These are phyloP conservation scores for Echeneis naucrates DNA, from an alignment of 2,797 vertebrate species.

Conservation along the genomic window DNA sequence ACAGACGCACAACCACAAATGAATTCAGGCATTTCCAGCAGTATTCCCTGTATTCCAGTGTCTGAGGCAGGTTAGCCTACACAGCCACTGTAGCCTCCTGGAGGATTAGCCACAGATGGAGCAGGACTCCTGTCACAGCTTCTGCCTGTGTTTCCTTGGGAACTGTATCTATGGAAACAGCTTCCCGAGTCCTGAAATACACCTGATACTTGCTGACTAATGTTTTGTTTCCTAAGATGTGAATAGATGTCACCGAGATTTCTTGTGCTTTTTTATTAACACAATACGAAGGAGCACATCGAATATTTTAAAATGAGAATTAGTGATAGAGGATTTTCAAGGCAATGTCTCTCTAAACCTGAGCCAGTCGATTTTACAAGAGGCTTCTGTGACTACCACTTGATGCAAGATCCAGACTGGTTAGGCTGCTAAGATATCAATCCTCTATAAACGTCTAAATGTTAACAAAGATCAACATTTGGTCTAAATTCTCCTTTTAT, in stretches of 20 bases:
- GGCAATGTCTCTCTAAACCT: background rate
- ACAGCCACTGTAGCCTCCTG: conserved; percentile 44
- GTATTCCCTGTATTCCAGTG: background rate
- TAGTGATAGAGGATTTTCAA: background rate
- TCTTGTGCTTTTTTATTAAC: conserved; percentile 19
- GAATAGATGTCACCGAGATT: conserved; percentile 33
- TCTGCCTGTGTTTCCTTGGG: conserved; percentile 77
- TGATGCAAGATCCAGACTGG: background rate
- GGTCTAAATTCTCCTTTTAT: too few relatives aligned
- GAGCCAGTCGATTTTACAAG: background rate
- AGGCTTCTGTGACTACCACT: background rate
- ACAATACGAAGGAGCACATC: background rate
- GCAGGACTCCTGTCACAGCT: conserved; percentile 79
- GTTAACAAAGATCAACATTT: too few relatives aligned
- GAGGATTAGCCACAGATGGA: conserved; percentile 81
- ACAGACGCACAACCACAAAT: background rate
- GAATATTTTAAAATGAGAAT: background rate
- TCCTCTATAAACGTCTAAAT: background rate
- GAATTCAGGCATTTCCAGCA: background rate
- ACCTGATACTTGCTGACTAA: conserved; percentile 64
- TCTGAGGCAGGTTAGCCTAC: conserved; percentile 30
- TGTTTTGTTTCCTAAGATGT: conserved; percentile 49
- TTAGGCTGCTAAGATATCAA: background rate
- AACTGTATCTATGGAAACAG: conserved; percentile 85
- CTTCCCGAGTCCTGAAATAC: conserved; percentile 72